phyloP scores from a whole-genome alignment of 2,113 vertebrate species.

The Dascyllus trimaculatus region DNA sequence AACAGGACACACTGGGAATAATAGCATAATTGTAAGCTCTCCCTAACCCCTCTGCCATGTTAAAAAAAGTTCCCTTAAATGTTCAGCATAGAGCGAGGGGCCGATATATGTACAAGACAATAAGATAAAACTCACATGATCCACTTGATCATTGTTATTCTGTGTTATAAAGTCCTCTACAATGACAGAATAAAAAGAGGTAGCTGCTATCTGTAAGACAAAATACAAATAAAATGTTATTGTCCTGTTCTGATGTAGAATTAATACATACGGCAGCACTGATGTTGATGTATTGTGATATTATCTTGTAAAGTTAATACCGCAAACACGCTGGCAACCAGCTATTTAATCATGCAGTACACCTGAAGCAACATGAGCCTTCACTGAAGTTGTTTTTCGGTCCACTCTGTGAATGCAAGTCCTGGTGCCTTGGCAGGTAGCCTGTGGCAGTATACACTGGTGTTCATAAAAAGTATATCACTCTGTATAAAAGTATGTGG shows the following conservation, averaged over 20 bases:
- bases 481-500: no score
- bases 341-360: constrained; percentile 13
- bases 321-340: not conserved
- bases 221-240: constrained; percentile 19
- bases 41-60: constrained; percentile 9
- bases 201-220: not conserved
- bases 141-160: constrained; percentile 23
- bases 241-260: constrained; percentile 16
- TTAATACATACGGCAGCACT: not conserved
- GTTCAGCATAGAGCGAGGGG: constrained; percentile 4
- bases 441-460: no score
- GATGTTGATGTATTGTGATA: constrained; percentile 1
- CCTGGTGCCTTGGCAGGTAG: not conserved
- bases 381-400: not conserved
- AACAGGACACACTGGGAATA: constrained; percentile 67
- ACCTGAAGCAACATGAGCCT: constrained; percentile 12
- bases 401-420: not conserved
- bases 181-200: constrained; percentile 19
- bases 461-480: no score
- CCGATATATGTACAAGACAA: constrained; percentile 27
- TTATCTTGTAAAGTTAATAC: not conserved
- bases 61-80: constrained; percentile 11
- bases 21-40: constrained; percentile 64
- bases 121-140: constrained; percentile 34
- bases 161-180: not conserved